Conservation (phyloP, 2,888 invertebrate species). For the Tipula confusa region DNA sequence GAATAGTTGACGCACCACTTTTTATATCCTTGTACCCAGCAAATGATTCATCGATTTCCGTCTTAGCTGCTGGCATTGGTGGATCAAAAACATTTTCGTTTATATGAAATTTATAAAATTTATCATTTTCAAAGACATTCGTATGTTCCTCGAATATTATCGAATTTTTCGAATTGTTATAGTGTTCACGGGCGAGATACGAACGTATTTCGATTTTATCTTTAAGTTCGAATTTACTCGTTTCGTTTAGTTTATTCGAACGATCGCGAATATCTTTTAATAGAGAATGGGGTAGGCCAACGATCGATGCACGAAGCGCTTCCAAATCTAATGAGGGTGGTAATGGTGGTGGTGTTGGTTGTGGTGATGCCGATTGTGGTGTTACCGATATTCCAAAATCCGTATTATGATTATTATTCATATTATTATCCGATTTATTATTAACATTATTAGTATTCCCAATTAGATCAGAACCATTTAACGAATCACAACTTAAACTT, state of each 20-base stretch:
- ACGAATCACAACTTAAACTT: constrained; percentile 76
- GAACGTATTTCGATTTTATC: constrained; percentile 28
- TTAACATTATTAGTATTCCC: constrained; percentile 42
- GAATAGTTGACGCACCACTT: constrained; percentile 70
- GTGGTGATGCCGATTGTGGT: constrained; percentile 41
- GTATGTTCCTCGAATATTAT: neutral
- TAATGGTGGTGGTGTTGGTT: constrained; percentile 40
- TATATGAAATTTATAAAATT: constrained; percentile 76
- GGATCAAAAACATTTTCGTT: constrained; percentile 59
- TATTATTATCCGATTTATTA: constrained; percentile 27
- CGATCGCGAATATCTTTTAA: constrained; percentile 67
- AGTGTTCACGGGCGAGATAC: neutral
- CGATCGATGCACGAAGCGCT: constrained; percentile 48
- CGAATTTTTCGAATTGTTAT: neutral
- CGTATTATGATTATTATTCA: neutral
- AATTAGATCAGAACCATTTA: constrained; percentile 67
- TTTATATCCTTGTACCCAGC: constrained; percentile 74
- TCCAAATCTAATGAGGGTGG: constrained; percentile 47
- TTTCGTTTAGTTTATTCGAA: constrained; percentile 49
- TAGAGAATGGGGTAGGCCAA: constrained; percentile 61
- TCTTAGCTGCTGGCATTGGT: neutral
- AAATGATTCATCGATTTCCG: constrained; percentile 62
- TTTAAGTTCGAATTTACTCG: neutral
- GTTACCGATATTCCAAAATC: constrained; percentile 30
- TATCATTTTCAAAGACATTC: constrained; percentile 64